phyloP scores from a whole-genome alignment of 2,797 vertebrate species.

The Synanceia verrucosa region DNA sequence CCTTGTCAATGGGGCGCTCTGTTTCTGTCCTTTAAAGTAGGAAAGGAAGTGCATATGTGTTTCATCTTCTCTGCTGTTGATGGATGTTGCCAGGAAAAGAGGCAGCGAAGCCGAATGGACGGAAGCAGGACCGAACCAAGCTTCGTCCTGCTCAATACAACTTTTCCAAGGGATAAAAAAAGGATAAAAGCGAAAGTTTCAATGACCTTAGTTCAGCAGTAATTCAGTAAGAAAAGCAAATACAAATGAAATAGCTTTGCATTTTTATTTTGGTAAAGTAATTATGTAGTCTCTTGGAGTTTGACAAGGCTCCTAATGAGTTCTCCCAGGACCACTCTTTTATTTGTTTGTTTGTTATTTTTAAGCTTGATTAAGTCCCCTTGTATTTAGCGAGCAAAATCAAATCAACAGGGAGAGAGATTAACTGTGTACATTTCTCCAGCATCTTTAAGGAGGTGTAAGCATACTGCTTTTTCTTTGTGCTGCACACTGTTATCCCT shows the following conservation, averaged over 20 bases:
- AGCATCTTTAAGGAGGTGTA: conserved; percentile 68
- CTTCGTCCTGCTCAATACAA: conserved; percentile 76
- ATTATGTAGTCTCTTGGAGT: conserved; percentile 89
- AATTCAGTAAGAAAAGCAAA: conserved; percentile 77
- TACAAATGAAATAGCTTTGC: conserved; percentile 85
- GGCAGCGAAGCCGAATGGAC: background rate
- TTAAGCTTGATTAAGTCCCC: conserved; percentile 88
- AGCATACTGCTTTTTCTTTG: conserved; percentile 47
- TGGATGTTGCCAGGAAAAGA: conserved; percentile 64
- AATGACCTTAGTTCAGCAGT: conserved; percentile 87
- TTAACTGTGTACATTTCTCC: conserved; percentile 75
- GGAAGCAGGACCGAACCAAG: background rate
- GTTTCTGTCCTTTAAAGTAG: conserved; percentile 74
- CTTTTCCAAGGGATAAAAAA: conserved; percentile 77
- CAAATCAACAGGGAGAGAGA: conserved; percentile 82
- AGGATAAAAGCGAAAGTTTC: conserved; percentile 78
- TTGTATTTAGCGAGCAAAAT: conserved; percentile 86
- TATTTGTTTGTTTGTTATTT: conserved; percentile 89
- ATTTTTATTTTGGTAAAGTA: conserved; percentile 87
- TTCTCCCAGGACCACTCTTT: conserved; percentile 86
- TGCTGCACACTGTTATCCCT: background rate
- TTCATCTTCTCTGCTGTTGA: conserved; percentile 45
- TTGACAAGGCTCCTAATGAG: conserved; percentile 88
- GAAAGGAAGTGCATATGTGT: conserved; percentile 56
- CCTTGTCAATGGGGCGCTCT: conserved; percentile 68